A percentile compares a stretch with the other conserved stretches of the same genome.
Conservation (phyloP, 2,113 vertebrate genomes). For the Chaetodon auriga region DNA sequence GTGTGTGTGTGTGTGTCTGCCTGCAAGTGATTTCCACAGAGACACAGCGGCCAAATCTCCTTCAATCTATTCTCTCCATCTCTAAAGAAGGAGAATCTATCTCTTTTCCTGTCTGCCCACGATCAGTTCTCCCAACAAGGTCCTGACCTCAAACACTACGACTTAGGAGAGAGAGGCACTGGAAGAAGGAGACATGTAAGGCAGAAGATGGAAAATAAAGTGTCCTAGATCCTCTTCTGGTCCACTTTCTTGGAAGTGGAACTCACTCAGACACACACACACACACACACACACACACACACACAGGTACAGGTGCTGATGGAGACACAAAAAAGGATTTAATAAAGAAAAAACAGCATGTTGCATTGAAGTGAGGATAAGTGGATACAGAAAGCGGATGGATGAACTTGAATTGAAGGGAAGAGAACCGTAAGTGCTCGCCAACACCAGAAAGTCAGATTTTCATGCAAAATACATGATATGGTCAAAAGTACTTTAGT, state of each 20-base stretch:
- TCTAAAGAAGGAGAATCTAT: constrained; percentile 13
- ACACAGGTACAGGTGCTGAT: neutral
- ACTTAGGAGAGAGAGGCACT: neutral
- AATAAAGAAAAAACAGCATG: neutral
- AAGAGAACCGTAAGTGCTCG: neutral
- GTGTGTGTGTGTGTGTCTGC: neutral
- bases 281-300: neutral
- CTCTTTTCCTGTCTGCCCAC: neutral
- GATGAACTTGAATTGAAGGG: constrained; percentile 2
- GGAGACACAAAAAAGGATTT: constrained; percentile 7
- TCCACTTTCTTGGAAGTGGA: constrained; percentile 9
- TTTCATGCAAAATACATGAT: neutral
- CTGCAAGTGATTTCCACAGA: constrained; percentile 37
- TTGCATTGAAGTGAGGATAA: constrained; percentile 13
- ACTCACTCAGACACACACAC: neutral
- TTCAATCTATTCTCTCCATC: constrained; percentile 14
- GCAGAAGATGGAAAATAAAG: constrained; percentile 1
- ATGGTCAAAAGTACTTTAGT: neutral
- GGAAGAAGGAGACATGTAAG: neutral
- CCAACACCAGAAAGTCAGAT: neutral
- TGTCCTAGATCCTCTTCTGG: neutral
- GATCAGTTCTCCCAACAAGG: constrained; percentile 14
- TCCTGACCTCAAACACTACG: neutral
- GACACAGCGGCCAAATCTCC: constrained; percentile 19
- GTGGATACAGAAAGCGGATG: neutral